Conservation (phyloP, 2,888 invertebrate genomes). For the Seira musarum region DNA sequence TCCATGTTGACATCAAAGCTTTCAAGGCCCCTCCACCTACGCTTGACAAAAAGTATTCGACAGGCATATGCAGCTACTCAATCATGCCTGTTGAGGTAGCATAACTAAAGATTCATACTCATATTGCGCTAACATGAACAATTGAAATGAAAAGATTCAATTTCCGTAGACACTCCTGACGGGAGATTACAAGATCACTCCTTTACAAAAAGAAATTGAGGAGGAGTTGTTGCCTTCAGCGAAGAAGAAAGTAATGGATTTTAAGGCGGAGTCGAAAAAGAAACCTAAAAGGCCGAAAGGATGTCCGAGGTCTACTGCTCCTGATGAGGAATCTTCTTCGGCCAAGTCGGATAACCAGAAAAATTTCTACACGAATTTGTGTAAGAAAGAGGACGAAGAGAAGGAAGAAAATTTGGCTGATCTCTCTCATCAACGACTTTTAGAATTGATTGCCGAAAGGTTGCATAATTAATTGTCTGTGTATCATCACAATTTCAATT, state of each 20-base stretch:
- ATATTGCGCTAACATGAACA: not conserved
- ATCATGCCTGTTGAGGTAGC: conserved; percentile 66
- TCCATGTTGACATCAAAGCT: conserved; percentile 32
- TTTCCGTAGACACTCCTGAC: conserved; percentile 76
- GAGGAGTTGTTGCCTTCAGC: not conserved
- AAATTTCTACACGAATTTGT: not conserved
- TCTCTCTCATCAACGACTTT: conserved; percentile 32
- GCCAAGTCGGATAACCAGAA: not conserved
- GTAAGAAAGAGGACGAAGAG: not conserved
- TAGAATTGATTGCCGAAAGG: conserved; percentile 46
- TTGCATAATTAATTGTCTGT: conserved; percentile 6
- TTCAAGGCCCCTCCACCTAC: conserved; percentile 70
- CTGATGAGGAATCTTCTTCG: not conserved
- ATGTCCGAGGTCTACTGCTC: conserved; percentile 24
- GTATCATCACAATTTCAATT: no score
- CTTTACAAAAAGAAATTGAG: conserved; percentile 48
- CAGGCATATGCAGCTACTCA: conserved; percentile 54
- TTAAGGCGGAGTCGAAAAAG: conserved; percentile 72
- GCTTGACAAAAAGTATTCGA: conserved; percentile 36
- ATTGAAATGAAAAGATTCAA: no score
- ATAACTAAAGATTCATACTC: not conserved
- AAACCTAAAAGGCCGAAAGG: conserved; percentile 72
- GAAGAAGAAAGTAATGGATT: conserved; percentile 11
- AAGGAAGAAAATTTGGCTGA: conserved; percentile 45
- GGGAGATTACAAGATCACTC: conserved; percentile 74